These are phyloP conservation scores for Thecophora atra DNA, from an alignment of 2,888 invertebrate species.

Conservation along the genomic window DNA sequence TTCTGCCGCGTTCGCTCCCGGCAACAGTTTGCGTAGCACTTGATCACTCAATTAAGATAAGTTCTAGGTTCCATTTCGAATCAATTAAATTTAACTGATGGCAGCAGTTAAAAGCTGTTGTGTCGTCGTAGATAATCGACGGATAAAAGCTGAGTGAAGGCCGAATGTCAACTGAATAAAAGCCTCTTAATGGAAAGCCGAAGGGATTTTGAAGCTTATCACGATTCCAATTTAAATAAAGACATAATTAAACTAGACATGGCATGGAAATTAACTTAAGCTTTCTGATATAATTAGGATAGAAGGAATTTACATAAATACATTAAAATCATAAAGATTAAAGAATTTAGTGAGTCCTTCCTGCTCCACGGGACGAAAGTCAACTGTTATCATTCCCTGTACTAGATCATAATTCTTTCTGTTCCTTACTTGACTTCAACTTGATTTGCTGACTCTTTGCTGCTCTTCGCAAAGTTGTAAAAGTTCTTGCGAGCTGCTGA, in stretches of 20 bases:
- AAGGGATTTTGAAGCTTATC: too few relatives aligned
- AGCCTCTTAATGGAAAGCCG: too few relatives aligned
- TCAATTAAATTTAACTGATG: constrained; percentile 30
- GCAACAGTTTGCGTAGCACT: not conserved
- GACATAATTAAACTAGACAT: too few relatives aligned
- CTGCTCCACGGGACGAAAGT: too few relatives aligned
- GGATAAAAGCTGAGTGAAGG: not conserved
- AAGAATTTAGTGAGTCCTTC: too few relatives aligned
- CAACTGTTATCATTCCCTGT: too few relatives aligned
- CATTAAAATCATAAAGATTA: too few relatives aligned
- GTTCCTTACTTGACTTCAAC: not conserved
- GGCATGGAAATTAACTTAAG: too few relatives aligned
- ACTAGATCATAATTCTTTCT: not conserved
- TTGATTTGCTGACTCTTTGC: constrained; percentile 5
- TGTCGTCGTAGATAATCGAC: constrained; percentile 6
- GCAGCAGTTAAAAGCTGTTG: constrained; percentile 25
- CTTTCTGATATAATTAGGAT: too few relatives aligned
- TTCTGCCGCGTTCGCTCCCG: not conserved
- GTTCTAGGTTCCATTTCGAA: constrained; percentile 24
- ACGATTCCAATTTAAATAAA: too few relatives aligned
- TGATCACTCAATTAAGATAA: constrained; percentile 37
- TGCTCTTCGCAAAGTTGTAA: not conserved
- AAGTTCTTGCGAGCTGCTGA: not conserved
- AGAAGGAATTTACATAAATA: too few relatives aligned
- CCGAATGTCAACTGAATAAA: too few relatives aligned